phyloP scores from a whole-genome alignment of 1,140 invertebrate genomes.

The Spodoptera litura region DNA sequence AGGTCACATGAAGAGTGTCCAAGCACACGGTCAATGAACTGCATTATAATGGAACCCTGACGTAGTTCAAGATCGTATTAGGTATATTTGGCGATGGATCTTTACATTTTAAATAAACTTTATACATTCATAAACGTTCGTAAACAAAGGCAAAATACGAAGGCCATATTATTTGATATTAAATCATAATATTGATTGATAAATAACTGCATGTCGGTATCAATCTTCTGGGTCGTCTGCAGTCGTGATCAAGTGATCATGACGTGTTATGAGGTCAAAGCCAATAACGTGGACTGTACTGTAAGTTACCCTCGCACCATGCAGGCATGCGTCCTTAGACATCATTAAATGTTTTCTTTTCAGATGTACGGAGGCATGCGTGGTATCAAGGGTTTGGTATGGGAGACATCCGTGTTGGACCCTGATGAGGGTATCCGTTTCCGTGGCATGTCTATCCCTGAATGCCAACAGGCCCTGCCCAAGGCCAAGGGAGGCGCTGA shows the following conservation, averaged over 20 bases:
- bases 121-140: neutral
- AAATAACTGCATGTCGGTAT: conserved; percentile 19
- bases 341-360: conserved; percentile 31
- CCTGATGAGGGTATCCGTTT: conserved; percentile 98
- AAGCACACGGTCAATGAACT: conserved; percentile 24
- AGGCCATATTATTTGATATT: conserved; percentile 31
- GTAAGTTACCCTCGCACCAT: conserved; percentile 16
- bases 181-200: conserved; percentile 20
- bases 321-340: conserved; percentile 2
- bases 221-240: conserved; percentile 31
- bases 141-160: neutral
- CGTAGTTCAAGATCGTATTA: conserved; percentile 1
- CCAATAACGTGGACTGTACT: conserved; percentile 10
- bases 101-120: neutral
- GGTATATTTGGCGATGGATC: neutral
- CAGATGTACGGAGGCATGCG: conserved; percentile 98
- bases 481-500: conserved; percentile 94
- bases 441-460: conserved; percentile 97
- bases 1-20: conserved; percentile 5
- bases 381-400: conserved; percentile 97
- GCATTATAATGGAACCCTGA: neutral
- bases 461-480: conserved; percentile 96
- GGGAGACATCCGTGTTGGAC: conserved; percentile 98
- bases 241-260: neutral
- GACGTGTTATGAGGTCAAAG: conserved; percentile 6